Evolutionary conservation across 2,113 vertebrate species (phyloP), one percentile per base, ranked within the genome.

Genomic region (Synodontis membranacea): DNA sequence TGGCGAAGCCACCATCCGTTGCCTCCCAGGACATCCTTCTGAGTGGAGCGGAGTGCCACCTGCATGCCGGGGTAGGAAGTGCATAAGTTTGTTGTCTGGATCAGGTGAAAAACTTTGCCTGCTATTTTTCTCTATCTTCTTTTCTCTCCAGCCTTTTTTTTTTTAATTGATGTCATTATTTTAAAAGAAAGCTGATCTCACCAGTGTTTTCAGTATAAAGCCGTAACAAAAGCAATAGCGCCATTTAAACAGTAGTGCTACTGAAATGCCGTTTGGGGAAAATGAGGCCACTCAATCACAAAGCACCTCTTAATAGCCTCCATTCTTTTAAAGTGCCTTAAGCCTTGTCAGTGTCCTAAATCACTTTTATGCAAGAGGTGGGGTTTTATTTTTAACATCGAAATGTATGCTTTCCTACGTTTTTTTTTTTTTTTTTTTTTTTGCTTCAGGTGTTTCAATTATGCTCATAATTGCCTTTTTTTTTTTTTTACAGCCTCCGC

Each of bases 31-130:
- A 76, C 97, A 98, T 90, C 98, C 98, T 0, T 99, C 98, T 0
- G 97, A 96, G 66, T 99, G 98, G 98, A 99, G 96, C 42, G 94
- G 94, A 87, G 93, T 95, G 0, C 97, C 98, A 0, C 98, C 98
- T 62, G 95, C 94, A 92, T 99, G 98, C 93, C 96, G 94, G 92
- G 96, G 96, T 96, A 82, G 85, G 80, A 66, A 86, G 72, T 83
- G 60, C 4, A n/a, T n/a, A n/a, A n/a, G n/a, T 75, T 3, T 56
- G 19, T 44, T 19, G 23, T 25, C n/a, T 23, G 31, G 44, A 52
- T 50, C 56, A 50, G n/a, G 56, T 78, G 31, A 8, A 78, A 79
- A 31, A 58, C 62, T 72, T 60, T 19, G 9, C 48, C 48, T 54
- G 54, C 44, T 23, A 34, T 46, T 83, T 66, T 62, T 75, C 31